Evolutionary conservation across 2,888 invertebrate genomes (phyloP), one percentile per base, ranked within the genome.

Genomic region (Callyntrura guangdongensis): DNA sequence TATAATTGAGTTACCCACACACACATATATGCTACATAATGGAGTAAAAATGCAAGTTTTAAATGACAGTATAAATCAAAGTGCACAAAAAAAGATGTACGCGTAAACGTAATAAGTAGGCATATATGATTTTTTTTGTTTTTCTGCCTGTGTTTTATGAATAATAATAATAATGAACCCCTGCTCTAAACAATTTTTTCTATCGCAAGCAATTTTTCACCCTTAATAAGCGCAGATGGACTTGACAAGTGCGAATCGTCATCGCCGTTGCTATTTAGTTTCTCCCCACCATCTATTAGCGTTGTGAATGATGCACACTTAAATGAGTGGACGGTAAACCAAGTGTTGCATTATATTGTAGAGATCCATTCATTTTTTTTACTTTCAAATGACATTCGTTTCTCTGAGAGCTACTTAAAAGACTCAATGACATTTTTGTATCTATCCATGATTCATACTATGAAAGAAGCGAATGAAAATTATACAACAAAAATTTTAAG

Each of bases 171-270:
- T 79, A 22, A 56, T 59, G 64, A 69, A 25, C 5, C 25, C 49
- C 25, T 22, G 49, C 20, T 49, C 49, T 74, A 22, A 64, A 47
- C 45, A 47, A 8, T 72, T 27, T 64, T n/a, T 36, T 49, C 67
- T 67, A 64, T 67, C 27, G 20, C 79, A 20, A 45, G 64, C 11
- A 86, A 64, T 86, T 59, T 72, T 86, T 86, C 74, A 77, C 77
- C 64, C 61, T 22, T 86, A 86, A 86, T 67, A 87, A 67, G 53
- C 81, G 17, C 27, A 49, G 81, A 87, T 67, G 49, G 77, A 36
- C 36, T 36, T 36, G 36, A 36, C 36, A 36, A 36, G 36, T 64
- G 64, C 22, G 53, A 72, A 12, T n/a, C 4, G 67, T 67, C 36
- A 36, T 36, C 36, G 36, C 36, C 36, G 36, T 36, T 36, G 36